Conservation (phyloP, 2,888 invertebrate species). For the Ceraclea dissimilis region DNA sequence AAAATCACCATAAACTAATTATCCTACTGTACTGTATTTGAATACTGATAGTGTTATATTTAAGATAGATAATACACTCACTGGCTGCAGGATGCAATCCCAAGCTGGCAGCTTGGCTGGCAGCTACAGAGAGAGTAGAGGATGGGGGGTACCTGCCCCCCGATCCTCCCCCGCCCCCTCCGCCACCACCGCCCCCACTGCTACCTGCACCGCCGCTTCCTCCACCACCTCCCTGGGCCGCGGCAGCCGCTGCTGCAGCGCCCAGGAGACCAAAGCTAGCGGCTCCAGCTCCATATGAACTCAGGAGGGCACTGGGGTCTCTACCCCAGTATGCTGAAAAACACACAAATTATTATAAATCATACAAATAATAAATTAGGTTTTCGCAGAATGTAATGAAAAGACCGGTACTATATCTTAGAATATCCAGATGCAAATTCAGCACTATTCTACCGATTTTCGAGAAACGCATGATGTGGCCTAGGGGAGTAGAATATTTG, state of each 20-base stretch:
- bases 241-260: slow-evolving; percentile 30
- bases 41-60: no score
- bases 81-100: slow-evolving; percentile 70
- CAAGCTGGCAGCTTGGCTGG: slow-evolving; percentile 77
- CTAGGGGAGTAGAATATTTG: no score
- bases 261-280: slow-evolving; percentile 36
- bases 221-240: slow-evolving; percentile 30
- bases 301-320: slow-evolving; percentile 36
- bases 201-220: slow-evolving; percentile 42
- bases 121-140: slow-evolving; percentile 73
- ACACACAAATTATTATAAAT: slow-evolving; percentile 21
- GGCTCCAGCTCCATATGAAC: slow-evolving; percentile 38
- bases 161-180: slow-evolving; percentile 43
- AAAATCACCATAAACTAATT: no score
- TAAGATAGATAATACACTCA: slow-evolving; percentile 41
- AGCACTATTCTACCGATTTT: no score
- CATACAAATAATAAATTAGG: background rate
- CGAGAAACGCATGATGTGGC: no score
- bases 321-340: slow-evolving; percentile 76
- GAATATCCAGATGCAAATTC: no score
- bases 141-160: slow-evolving; percentile 47
- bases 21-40: no score
- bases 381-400: background rate
- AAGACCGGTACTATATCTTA: no score
- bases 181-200: slow-evolving; percentile 44